phyloP scores from a whole-genome alignment of 2,888 invertebrate genomes.

The Endomychus coccineus region DNA sequence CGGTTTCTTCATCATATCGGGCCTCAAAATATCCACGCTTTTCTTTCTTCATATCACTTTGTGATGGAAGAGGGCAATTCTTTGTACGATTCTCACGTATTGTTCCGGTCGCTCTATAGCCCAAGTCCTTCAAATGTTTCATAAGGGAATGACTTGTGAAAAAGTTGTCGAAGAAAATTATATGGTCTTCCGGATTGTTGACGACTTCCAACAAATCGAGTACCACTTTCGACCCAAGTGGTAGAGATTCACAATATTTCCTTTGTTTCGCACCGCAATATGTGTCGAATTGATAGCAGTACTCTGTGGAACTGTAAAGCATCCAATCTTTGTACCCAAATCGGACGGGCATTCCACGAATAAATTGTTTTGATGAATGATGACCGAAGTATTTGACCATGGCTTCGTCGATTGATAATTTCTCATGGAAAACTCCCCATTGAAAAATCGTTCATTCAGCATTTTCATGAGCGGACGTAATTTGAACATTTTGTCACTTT shows the following conservation, averaged over 20 bases:
- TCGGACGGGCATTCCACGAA: not conserved
- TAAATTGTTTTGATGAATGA: constrained; percentile 22
- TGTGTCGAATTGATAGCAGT: constrained; percentile 4
- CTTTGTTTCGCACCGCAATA: constrained; percentile 9
- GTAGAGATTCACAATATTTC: not conserved
- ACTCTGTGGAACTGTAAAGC: constrained; percentile 1
- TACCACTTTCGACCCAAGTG: constrained; percentile 7
- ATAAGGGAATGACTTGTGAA: constrained; percentile 10
- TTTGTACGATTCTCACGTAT: constrained; percentile 13
- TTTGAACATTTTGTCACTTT: constrained; percentile 18
- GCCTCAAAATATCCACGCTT: constrained; percentile 2
- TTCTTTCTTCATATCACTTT: constrained; percentile 5
- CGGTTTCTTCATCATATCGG: constrained; percentile 3
- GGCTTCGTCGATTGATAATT: constrained; percentile 25
- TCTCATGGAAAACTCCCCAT: constrained; percentile 22
- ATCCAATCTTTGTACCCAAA: constrained; percentile 5
- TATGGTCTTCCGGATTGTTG: constrained; percentile 1
- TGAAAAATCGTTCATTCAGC: constrained; percentile 22
- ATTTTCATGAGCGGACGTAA: constrained; percentile 15
- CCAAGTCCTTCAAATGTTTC: constrained; percentile 3
- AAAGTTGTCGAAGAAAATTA: constrained; percentile 13
- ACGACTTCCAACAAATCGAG: not conserved
- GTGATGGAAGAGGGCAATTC: constrained; percentile 9
- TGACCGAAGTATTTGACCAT: constrained; percentile 28
- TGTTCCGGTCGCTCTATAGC: constrained; percentile 14